Percentiles rank a stretch among this genome's conserved stretches.
phyloP scores from a whole-genome alignment of 2,888 invertebrate species.

The Schrankia costaestrigalis region DNA sequence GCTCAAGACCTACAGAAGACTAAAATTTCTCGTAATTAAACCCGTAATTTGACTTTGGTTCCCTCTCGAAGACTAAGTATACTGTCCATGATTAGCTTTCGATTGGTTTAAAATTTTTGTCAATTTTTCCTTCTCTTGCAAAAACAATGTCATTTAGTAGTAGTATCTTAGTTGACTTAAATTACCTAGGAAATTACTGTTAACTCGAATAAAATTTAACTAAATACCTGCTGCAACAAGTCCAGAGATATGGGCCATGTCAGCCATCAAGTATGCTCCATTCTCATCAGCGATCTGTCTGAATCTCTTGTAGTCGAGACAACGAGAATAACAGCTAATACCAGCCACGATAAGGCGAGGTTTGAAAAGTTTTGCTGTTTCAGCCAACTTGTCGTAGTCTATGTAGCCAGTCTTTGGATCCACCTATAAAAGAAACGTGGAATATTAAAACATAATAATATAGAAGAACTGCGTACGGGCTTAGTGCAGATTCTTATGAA shows the following conservation, averaged over 20 bases:
- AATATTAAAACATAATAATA: not conserved
- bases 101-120: no score
- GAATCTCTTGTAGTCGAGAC: constrained; percentile 95
- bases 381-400: constrained; percentile 93
- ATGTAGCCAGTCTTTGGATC: constrained; percentile 91
- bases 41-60: no score
- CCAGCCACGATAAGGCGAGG: constrained; percentile 97
- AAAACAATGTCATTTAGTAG: no score
- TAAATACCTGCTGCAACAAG: constrained; percentile 93
- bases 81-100: no score
- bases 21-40: no score
- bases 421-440: constrained; percentile 56
- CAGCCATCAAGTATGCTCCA: constrained; percentile 93
- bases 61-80: no score
- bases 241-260: constrained; percentile 98
- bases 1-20: no score
- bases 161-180: no score
- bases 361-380: constrained; percentile 91
- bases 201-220: not conserved
- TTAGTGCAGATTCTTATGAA: no score
- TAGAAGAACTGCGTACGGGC: not conserved
- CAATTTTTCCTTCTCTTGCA: no score
- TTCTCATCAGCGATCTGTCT: constrained; percentile 90
- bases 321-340: constrained; percentile 95
- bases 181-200: not conserved